Conservation (phyloP, 2,888 invertebrate genomes). For the Drosophila pullipes region DNA sequence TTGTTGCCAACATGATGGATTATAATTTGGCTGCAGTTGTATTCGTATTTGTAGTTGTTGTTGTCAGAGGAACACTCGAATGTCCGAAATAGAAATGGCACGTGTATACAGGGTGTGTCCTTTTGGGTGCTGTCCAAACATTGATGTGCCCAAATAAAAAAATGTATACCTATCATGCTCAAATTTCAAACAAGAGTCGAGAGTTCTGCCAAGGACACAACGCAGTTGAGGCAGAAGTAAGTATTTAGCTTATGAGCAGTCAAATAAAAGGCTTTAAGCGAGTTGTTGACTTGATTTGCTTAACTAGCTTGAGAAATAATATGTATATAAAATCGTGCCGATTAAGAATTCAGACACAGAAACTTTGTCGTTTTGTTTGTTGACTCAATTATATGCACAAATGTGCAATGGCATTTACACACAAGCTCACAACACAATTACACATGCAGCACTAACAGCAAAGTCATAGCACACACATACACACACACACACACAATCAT, state of each 20-base stretch:
- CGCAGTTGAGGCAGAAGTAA: background rate
- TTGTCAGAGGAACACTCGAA: background rate
- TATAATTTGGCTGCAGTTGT: slow-evolving; percentile 9
- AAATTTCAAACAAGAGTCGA: slow-evolving; percentile 5
- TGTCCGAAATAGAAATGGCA: slow-evolving; percentile 5
- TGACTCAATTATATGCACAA: slow-evolving; percentile 73
- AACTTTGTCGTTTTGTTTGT: slow-evolving; percentile 29
- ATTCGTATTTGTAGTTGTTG: background rate
- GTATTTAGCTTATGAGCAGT: background rate
- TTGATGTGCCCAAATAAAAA: background rate
- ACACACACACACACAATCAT: slow-evolving; percentile 14
- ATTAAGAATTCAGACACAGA: slow-evolving; percentile 3
- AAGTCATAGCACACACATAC: slow-evolving; percentile 31
- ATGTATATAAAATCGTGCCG: background rate
- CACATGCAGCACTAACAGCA: slow-evolving; percentile 30
- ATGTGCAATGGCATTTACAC: slow-evolving; percentile 52
- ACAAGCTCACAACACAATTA: slow-evolving; percentile 5
- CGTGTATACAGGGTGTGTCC: slow-evolving; percentile 38
- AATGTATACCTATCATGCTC: background rate
- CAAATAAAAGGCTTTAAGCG: background rate
- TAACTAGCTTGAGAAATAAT: background rate
- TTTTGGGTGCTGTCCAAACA: slow-evolving; percentile 22
- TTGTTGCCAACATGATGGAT: slow-evolving; percentile 13
- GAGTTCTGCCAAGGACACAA: slow-evolving; percentile 1
- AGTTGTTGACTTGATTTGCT: slow-evolving; percentile 5